A percentile compares a stretch with the other conserved stretches of the same genome.
phyloP scores from a whole-genome alignment of 2,888 invertebrate species.

The Scrobipalpa atriplicella region DNA sequence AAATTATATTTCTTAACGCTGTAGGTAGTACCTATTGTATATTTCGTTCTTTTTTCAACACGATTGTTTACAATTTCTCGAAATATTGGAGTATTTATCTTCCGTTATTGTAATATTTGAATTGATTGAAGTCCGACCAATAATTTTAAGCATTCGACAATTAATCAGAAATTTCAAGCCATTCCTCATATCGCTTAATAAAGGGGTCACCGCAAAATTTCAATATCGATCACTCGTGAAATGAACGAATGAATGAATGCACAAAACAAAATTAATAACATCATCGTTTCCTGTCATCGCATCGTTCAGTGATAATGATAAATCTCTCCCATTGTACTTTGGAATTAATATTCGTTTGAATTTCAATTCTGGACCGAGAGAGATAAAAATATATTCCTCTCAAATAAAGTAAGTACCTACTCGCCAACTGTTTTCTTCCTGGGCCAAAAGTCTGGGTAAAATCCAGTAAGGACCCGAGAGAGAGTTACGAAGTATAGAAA shows the following conservation, averaged over 20 bases:
- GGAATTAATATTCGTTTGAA: constrained; percentile 62
- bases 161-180: not conserved
- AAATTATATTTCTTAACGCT: too few species aligned
- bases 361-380: too few species aligned
- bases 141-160: not conserved
- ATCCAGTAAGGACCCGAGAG: too few species aligned
- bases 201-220: constrained; percentile 23
- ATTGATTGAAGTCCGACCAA: not conserved
- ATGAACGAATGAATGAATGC: too few species aligned
- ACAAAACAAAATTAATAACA: constrained; percentile 36
- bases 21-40: not conserved
- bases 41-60: not conserved
- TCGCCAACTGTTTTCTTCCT: too few species aligned
- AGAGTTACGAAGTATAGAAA: too few species aligned
- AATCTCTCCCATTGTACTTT: constrained; percentile 48
- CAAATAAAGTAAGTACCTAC: too few species aligned
- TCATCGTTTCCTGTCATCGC: constrained; percentile 21
- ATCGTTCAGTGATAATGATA: constrained; percentile 44
- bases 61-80: too few species aligned
- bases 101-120: not conserved
- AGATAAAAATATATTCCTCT: too few species aligned
- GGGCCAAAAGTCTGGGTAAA: too few species aligned
- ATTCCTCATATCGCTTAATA: constrained; percentile 20
- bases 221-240: constrained; percentile 29
- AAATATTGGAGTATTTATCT: not conserved